Evolutionary conservation across 1,140 invertebrate genomes (phyloP).

Genomic region (Cydia splendana): DNA sequence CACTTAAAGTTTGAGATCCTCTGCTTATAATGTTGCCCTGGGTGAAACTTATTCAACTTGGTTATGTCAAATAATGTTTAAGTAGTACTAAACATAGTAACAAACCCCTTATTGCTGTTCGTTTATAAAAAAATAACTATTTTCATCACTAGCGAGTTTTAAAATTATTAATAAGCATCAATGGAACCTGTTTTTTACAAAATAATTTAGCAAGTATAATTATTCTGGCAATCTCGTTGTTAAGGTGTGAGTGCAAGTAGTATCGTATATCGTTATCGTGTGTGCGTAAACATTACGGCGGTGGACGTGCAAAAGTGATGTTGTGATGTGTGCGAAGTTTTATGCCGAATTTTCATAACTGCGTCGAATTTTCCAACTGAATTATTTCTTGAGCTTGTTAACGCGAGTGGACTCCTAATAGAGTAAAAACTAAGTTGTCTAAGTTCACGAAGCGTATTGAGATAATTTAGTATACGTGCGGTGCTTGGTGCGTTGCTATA

Average conservation of each 20-base stretch:
- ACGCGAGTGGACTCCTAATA: conserved; percentile 12
- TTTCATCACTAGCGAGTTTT: neutral
- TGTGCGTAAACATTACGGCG: conserved; percentile 52
- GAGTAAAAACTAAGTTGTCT: conserved; percentile 36
- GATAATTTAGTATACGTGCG: conserved; percentile 8
- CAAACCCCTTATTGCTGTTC: neutral
- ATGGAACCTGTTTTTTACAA: neutral
- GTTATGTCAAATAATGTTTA: neutral
- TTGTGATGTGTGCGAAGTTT: conserved; percentile 46
- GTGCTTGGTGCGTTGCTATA: conserved; percentile 44
- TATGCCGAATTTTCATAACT: conserved; percentile 34
- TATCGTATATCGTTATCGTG: conserved; percentile 31
- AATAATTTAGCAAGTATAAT: neutral
- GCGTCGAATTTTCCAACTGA: conserved; percentile 16
- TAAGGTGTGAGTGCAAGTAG: conserved; percentile 48
- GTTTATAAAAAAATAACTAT: neutral
- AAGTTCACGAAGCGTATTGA: neutral
- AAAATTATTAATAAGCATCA: neutral
- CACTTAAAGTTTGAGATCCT: neutral
- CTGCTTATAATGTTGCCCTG: neutral
- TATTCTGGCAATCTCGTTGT: conserved; percentile 44
- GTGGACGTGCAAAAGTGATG: conserved; percentile 42
- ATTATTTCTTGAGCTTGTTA: neutral
- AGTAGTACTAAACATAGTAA: neutral
- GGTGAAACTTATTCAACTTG: neutral